phyloP scores from a whole-genome alignment of 2,888 invertebrate species.

The Lithodes maja region DNA sequence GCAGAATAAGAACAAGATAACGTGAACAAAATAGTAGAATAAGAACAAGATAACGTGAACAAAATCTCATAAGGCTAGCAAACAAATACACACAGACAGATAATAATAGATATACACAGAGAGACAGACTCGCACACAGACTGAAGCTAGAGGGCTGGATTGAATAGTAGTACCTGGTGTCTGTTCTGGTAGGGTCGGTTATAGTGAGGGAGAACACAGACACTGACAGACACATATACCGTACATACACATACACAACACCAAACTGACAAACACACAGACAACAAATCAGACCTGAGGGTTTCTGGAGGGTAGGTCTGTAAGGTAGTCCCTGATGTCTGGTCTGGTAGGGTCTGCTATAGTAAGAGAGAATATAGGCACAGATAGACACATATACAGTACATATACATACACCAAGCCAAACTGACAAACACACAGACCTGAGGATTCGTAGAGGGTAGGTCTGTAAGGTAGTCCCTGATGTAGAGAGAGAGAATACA shows the following conservation, averaged over 20 bases:
- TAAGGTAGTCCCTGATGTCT: constrained; percentile 81
- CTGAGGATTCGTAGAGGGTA: constrained; percentile 81
- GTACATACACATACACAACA: too few relatives aligned
- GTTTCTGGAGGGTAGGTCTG: constrained; percentile 83
- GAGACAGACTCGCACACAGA: background rate
- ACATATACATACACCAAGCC: too few relatives aligned
- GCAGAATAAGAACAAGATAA: too few relatives aligned
- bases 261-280: too few relatives aligned
- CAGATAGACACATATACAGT: too few relatives aligned
- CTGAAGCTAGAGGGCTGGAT: constrained; percentile 80
- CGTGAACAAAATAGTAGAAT: too few relatives aligned
- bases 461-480: constrained; percentile 79
- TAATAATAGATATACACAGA: too few relatives aligned
- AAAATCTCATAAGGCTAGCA: too few relatives aligned
- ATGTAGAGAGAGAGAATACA: constrained; percentile 88
- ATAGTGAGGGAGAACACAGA: constrained; percentile 90
- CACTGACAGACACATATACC: too few relatives aligned
- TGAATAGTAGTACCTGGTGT: constrained; percentile 80
- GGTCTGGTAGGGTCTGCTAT: constrained; percentile 83
- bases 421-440: constrained; percentile 1
- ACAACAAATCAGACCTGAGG: constrained; percentile 41
- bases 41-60: too few relatives aligned
- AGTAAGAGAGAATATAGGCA: constrained; percentile 87
- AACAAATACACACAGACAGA: too few relatives aligned
- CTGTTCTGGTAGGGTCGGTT: constrained; percentile 82